phyloP scores from a whole-genome alignment of 1,140 invertebrate genomes.

The Mactra quadrangularis region DNA sequence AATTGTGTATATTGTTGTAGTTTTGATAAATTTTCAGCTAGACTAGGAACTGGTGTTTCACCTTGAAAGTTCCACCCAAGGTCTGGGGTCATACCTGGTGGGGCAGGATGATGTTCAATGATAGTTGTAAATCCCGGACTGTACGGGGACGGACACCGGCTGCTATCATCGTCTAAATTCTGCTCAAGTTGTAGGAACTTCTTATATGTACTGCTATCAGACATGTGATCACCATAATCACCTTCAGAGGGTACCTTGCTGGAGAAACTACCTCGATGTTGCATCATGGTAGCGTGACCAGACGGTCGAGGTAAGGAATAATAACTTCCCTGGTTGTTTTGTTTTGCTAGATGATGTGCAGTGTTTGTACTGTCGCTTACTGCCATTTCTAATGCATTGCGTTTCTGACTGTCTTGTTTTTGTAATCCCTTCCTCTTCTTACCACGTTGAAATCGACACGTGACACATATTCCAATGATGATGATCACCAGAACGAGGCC shows the following conservation, averaged over 20 bases:
- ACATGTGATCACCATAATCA: conserved; percentile 58
- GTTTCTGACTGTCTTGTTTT: conserved; percentile 46
- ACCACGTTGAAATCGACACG: conserved; percentile 58
- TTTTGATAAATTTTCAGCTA: conserved; percentile 59
- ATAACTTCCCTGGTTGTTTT: conserved; percentile 47
- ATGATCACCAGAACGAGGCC: conserved; percentile 67
- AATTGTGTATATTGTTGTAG: conserved; percentile 55
- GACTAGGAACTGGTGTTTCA: conserved; percentile 23
- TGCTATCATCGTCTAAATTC: conserved; percentile 64
- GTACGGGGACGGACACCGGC: conserved; percentile 60
- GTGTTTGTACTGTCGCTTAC: conserved; percentile 60
- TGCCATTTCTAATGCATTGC: conserved; percentile 55
- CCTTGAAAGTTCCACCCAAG: conserved; percentile 40
- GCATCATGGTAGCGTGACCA: conserved; percentile 63
- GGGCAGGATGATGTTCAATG: conserved; percentile 51
- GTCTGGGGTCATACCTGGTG: conserved; percentile 57
- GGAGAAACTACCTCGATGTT: conserved; percentile 57
- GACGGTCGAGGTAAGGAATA: conserved; percentile 37
- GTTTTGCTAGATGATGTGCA: conserved; percentile 40
- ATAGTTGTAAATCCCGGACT: conserved; percentile 57
- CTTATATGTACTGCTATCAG: conserved; percentile 68
- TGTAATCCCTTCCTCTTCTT: conserved; percentile 54
- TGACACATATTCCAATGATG: conserved; percentile 67
- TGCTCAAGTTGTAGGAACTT: conserved; percentile 68
- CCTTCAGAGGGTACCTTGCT: conserved; percentile 59